Percentiles rank a stretch among this genome's conserved stretches.
Evolutionary conservation across 2,113 vertebrate species (phyloP).

Genomic region (Pseudopodoces humilis): DNA sequence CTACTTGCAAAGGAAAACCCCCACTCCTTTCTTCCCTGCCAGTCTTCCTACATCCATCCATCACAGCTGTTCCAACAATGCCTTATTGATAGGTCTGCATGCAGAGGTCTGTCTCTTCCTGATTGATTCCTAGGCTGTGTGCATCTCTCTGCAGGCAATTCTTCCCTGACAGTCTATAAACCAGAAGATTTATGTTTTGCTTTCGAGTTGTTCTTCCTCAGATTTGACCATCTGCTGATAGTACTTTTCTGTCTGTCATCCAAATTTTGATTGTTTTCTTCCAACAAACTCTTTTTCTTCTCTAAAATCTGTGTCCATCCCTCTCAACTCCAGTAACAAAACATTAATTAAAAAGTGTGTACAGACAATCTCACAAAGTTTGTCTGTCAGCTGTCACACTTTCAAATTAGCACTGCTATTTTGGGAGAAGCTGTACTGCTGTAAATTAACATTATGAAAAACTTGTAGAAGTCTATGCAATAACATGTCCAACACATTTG

Average conservation of each 20-base stretch:
- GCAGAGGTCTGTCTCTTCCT: neutral
- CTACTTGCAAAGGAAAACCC: neutral
- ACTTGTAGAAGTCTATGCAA: neutral
- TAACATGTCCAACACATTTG: neutral
- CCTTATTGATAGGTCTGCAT: neutral
- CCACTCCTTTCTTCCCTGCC: neutral
- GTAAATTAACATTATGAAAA: neutral
- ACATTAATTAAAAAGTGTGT: neutral
- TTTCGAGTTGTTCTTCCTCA: neutral
- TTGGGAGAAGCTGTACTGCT: neutral
- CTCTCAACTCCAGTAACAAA: neutral
- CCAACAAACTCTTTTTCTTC: neutral
- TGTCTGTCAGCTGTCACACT: neutral
- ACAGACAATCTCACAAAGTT: neutral
- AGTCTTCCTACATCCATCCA: neutral
- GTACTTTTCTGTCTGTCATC: neutral
- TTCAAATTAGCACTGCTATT: neutral
- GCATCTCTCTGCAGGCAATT: neutral
- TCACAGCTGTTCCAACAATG: neutral
- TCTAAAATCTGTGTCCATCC: neutral
- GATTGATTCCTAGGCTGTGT: neutral
- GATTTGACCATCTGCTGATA: slow-evolving; percentile 24
- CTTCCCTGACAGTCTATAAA: slow-evolving; percentile 13
- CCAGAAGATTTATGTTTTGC: slow-evolving; percentile 32
- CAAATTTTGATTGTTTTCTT: neutral